A percentile compares a stretch with the other conserved stretches of the same genome.
These are phyloP conservation scores for Alfaro cultratus DNA, from an alignment of 2,797 vertebrate genomes.

Conservation along the genomic window DNA sequence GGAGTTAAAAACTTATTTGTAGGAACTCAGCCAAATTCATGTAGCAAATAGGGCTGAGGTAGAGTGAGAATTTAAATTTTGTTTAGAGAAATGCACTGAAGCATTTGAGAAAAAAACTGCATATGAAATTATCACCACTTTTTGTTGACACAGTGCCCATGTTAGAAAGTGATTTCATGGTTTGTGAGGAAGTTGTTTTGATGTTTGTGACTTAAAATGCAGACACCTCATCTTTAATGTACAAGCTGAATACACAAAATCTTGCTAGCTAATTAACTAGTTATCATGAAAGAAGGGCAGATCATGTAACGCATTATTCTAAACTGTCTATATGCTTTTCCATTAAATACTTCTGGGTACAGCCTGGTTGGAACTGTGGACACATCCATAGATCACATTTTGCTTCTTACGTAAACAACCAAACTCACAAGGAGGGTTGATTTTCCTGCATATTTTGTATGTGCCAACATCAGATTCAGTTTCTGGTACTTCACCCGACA, in stretches of 20 bases:
- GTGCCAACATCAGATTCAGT: not conserved
- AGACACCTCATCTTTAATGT: not conserved
- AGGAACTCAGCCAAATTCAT: not conserved
- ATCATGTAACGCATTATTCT: not conserved
- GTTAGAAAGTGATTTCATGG: not conserved
- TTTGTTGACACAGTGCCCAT: not conserved
- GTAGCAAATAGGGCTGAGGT: not conserved
- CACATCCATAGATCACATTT: not conserved
- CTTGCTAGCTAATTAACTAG: not conserved
- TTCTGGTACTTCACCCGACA: slow-evolving; percentile 11
- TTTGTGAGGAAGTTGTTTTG: not conserved
- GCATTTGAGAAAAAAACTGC: not conserved
- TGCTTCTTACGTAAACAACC: slow-evolving; percentile 1
- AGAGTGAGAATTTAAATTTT: too few species aligned
- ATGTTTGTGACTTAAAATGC: not conserved
- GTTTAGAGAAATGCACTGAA: not conserved
- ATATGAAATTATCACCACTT: not conserved
- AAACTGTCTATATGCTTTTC: not conserved
- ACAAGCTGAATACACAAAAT: not conserved
- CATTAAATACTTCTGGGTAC: not conserved
- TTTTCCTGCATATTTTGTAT: not conserved
- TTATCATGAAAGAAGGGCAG: not conserved
- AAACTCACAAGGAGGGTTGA: not conserved
- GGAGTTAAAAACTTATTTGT: not conserved
- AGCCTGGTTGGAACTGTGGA: slow-evolving; percentile 15